These are phyloP conservation scores for Porites rus DNA, from an alignment of 92 coral and sea anemone genomes.

Conservation along the genomic window DNA sequence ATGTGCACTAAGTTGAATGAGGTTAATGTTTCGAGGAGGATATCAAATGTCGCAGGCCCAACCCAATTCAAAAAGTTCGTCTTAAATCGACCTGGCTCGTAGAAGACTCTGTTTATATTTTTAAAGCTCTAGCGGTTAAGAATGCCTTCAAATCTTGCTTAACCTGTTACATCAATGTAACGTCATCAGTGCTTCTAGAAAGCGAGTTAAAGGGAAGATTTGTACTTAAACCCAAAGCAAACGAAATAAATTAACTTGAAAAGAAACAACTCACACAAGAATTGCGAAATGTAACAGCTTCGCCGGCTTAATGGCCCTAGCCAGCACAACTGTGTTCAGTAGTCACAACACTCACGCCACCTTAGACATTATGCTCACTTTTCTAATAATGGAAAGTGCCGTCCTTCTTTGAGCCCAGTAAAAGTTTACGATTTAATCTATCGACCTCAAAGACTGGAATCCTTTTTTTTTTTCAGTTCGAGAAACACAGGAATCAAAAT, in stretches of 20 bases:
- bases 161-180: not conserved
- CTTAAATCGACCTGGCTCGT: not conserved
- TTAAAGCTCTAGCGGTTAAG: not conserved
- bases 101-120: not conserved
- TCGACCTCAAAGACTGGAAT: too few relatives aligned
- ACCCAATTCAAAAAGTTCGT: not conserved
- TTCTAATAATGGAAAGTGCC: too few relatives aligned
- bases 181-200: not conserved
- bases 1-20: conserved; percentile 16
- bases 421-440: too few relatives aligned
- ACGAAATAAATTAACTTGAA: not conserved
- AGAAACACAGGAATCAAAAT: too few relatives aligned
- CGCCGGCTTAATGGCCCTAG: conserved; percentile 24
- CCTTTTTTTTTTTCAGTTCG: too few relatives aligned
- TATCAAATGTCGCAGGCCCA: not conserved
- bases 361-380: not conserved
- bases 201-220: not conserved
- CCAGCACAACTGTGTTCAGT: not conserved
- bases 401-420: too few relatives aligned
- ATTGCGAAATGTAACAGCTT: conserved; percentile 8
- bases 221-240: conserved; percentile 26
- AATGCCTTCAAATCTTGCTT: not conserved
- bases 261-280: conserved; percentile 25
- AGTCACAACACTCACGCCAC: not conserved
- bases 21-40: not conserved